A percentile compares a stretch with the other conserved stretches of the same genome.
phyloP scores from a whole-genome alignment of 2,888 invertebrate species.

The Morpho helenor region DNA sequence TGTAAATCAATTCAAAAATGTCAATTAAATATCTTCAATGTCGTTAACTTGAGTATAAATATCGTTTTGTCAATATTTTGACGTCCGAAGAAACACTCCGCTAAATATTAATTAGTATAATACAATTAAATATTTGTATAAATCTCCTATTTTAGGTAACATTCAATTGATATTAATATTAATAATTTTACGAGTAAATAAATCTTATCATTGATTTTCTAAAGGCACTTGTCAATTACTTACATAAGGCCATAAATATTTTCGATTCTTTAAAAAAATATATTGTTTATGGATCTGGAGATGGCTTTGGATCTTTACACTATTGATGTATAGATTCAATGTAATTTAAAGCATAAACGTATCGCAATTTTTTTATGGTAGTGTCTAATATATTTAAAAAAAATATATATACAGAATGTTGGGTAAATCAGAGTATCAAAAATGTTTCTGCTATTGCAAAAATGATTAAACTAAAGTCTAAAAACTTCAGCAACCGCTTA shows the following conservation, averaged over 20 bases:
- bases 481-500: neutral
- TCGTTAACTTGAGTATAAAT: slow-evolving; percentile 16
- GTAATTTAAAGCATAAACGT: too few species aligned
- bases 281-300: slow-evolving; percentile 1
- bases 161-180: slow-evolving; percentile 30
- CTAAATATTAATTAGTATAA: neutral
- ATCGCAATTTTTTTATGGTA: too few species aligned
- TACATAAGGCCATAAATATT: slow-evolving; percentile 22
- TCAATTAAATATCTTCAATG: neutral
- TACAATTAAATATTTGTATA: slow-evolving; percentile 21
- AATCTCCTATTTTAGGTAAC: slow-evolving; percentile 33
- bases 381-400: too few species aligned
- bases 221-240: slow-evolving; percentile 30
- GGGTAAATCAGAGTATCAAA: too few species aligned
- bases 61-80: slow-evolving; percentile 24
- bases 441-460: too few species aligned
- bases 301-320: neutral
- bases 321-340: too few species aligned
- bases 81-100: slow-evolving; percentile 39
- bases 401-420: too few species aligned
- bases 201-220: slow-evolving; percentile 30
- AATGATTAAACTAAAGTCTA: neutral
- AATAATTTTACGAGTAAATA: slow-evolving; percentile 25
- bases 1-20: neutral
- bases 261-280: slow-evolving; percentile 10